Evolutionary conservation across 2,888 invertebrate genomes (phyloP).

Genomic region (Villa cingulata): DNA sequence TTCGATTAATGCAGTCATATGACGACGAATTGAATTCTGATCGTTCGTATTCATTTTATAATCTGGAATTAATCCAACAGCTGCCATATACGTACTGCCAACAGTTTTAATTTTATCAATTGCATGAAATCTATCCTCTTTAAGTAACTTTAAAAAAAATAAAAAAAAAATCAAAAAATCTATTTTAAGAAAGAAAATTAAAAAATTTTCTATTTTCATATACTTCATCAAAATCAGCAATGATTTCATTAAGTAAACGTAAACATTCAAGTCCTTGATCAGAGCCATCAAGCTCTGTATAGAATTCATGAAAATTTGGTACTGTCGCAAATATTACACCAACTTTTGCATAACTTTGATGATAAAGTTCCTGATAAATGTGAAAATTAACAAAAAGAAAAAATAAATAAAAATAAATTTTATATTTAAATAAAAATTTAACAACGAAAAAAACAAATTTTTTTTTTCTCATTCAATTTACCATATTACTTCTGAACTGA

Average conservation of each 20-base stretch:
- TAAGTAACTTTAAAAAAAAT: conserved; percentile 45
- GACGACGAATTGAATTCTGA: conserved; percentile 47
- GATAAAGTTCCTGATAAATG: conserved; percentile 66
- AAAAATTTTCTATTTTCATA: conserved; percentile 11
- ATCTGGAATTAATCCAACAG: conserved; percentile 72
- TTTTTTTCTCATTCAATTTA: conserved; percentile 30
- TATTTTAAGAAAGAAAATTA: not conserved
- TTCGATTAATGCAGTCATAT: conserved; percentile 71
- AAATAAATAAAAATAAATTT: not conserved
- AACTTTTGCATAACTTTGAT: conserved; percentile 81
- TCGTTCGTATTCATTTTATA: conserved; percentile 39
- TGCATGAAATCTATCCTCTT: conserved; percentile 70
- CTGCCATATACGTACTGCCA: conserved; percentile 87
- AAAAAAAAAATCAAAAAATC: conserved; percentile 16
- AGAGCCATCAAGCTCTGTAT: conserved; percentile 82
- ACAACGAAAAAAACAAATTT: no score
- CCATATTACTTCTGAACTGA: conserved; percentile 78
- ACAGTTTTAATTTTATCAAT: conserved; percentile 91
- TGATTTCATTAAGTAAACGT: conserved; percentile 77
- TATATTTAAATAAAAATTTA: no score
- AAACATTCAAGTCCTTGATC: conserved; percentile 86
- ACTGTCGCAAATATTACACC: conserved; percentile 87
- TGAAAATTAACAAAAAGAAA: not conserved
- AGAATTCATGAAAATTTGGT: conserved; percentile 89
- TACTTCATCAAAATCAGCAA: conserved; percentile 87